Percentiles rank a stretch among this genome's conserved stretches.
Conservation (phyloP, 2,888 invertebrate genomes). For the Aphrophora alni region DNA sequence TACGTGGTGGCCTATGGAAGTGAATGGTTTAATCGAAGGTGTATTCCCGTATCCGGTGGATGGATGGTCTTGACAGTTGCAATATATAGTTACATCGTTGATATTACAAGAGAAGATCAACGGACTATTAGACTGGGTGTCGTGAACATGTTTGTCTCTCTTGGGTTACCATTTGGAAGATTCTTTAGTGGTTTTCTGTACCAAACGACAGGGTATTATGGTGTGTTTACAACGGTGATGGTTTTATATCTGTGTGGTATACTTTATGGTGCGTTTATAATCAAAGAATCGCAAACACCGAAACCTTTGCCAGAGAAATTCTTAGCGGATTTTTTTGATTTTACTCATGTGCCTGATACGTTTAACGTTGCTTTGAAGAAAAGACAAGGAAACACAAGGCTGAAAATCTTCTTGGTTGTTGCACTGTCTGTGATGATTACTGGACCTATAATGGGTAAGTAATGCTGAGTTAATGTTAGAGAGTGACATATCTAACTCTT, state of each 20-base stretch:
- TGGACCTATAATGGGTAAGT: slow-evolving; percentile 43
- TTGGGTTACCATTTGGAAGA: slow-evolving; percentile 42
- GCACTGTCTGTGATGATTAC: slow-evolving; percentile 37
- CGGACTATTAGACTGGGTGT: slow-evolving; percentile 46
- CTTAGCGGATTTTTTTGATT: slow-evolving; percentile 35
- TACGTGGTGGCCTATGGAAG: slow-evolving; percentile 44
- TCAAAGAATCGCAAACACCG: slow-evolving; percentile 40
- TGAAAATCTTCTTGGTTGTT: neutral
- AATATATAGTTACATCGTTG: slow-evolving; percentile 45
- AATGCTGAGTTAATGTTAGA: too few relatives aligned
- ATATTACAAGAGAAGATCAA: slow-evolving; percentile 37
- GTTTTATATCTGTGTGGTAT: slow-evolving; percentile 39
- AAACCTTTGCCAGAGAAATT: slow-evolving; percentile 20
- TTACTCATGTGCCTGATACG: slow-evolving; percentile 25
- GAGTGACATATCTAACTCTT: too few relatives aligned
- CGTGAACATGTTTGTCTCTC: slow-evolving; percentile 39
- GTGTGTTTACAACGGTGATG: slow-evolving; percentile 39
- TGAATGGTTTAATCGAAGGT: slow-evolving; percentile 44
- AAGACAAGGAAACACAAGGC: neutral
- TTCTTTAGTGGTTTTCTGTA: slow-evolving; percentile 39
- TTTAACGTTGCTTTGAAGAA: neutral
- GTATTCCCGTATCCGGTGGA: slow-evolving; percentile 45
- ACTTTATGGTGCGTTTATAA: slow-evolving; percentile 31
- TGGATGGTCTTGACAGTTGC: slow-evolving; percentile 45
- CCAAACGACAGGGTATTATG: slow-evolving; percentile 39